These are phyloP conservation scores for Poecilia gillii DNA, from an alignment of 2,797 vertebrate genomes.

Conservation along the genomic window DNA sequence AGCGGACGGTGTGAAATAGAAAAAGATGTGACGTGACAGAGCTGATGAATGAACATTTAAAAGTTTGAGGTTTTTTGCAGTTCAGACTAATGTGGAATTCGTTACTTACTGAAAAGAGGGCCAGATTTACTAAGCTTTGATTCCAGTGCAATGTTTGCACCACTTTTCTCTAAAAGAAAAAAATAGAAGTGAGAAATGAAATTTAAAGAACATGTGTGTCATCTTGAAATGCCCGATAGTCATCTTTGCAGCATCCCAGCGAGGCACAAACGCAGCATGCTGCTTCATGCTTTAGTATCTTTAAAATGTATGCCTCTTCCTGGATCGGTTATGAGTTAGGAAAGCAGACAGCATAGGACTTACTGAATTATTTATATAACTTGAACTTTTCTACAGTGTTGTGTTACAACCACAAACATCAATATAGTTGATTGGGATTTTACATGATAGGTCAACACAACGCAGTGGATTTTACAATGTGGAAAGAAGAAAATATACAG, in stretches of 20 bases:
- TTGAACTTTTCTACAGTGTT: neutral
- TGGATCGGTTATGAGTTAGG: neutral
- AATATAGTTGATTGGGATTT: neutral
- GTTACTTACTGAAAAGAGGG: constrained; percentile 85
- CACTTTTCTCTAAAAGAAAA: constrained; percentile 82
- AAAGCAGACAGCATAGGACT: neutral
- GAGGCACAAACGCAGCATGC: constrained; percentile 7
- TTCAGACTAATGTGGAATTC: constrained; percentile 46
- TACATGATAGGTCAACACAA: neutral
- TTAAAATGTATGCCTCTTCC: neutral
- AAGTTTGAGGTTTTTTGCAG: constrained; percentile 20
- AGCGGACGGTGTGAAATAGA: constrained; percentile 29
- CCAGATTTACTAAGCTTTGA: constrained; percentile 86
- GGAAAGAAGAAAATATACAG: neutral
- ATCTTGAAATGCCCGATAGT: constrained; percentile 30
- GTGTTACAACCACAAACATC: neutral
- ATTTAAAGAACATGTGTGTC: constrained; percentile 30
- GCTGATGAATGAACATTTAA: constrained; percentile 37
- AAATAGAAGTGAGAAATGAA: constrained; percentile 69
- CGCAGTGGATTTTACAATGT: neutral
- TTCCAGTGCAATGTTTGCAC: constrained; percentile 83
- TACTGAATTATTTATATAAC: neutral
- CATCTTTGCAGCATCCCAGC: neutral
- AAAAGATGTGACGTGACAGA: constrained; percentile 45
- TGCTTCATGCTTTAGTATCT: constrained; percentile 30